Evolutionary conservation across 2,797 vertebrate species (phyloP), one percentile per base, ranked within the genome.

Genomic region (Artibeus jamaicensis): DNA sequence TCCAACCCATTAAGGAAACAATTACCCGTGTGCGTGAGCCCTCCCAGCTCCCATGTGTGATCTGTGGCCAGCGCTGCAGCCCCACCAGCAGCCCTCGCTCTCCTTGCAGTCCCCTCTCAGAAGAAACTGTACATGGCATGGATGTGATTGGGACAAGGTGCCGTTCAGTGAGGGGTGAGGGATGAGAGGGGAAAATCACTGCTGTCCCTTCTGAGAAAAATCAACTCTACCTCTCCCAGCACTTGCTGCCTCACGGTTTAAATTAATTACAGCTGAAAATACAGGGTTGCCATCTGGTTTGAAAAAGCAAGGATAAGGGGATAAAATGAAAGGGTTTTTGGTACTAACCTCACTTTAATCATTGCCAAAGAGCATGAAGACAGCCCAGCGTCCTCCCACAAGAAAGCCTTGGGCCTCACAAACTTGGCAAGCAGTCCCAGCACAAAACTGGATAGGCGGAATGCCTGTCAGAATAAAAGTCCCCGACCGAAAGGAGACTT

Each of bases 331-430:
- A 98, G 97, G 97, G 89, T 91, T 98, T 97, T 97, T 94, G 96
- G 96, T 98, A 98, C 98, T 98, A 98, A 98, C 98, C 98, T 98
- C 98, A 98, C 98, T 98, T 98, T 98, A 98, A 98, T 99, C 98
- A 98, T 95, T 98, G 98, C 98, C 99, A 99, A 99, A 98, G 97
- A 98, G 98, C 98, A 97, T 97, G 97, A 98, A 98, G 98, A 97
- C 98, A 98, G 98, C 98, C 98, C 98, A 98, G 98, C 97, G 98
- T 98, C 98, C 98, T 98, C 98, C 98, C 98, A 98, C 98, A 99
- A 98, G 98, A 98, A 98, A 98, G 98, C 98, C 98, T 89, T 85
- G 98, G 98, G 98, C 99, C 98, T 98, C 98, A 95, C 96, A 97
- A 97, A 98, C 97, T 98, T 98, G 98, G 98, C 98, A 98, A 92